Base-by-base conservation (phyloP, 2,888 invertebrate species). In the Nysson spinosus region DNA sequence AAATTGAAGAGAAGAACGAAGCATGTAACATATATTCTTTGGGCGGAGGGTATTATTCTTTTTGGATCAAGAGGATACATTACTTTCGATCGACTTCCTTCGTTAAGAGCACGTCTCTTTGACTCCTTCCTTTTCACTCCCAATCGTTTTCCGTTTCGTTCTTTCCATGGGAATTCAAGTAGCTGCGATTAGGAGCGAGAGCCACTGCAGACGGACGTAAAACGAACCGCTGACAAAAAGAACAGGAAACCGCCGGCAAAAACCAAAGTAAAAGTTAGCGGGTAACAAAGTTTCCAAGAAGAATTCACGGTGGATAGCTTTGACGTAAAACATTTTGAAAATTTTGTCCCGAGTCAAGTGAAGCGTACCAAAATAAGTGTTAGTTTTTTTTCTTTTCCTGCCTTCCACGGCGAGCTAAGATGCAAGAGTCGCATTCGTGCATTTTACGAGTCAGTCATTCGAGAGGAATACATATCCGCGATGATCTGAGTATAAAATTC, bases 91-190 rank as follows among this genome's bases (percentile, higher is more conserved):
- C 65, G 57, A 69, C 55, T 51, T 43, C 43, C 39, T 58, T 58
- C 62, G 70, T 61, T 58, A 51, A 32, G 32, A 26, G 40, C 37
- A 39, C 12, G 46, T 51, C 37, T 34, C 63, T 71, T 71, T 67
- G 70, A 51, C 51, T 58, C 30, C 46, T 30, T 52, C 39, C 22
- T 43, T 46, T 34, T 26, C 26, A 26, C 22, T 16, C 37, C 26
- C n/a, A n/a, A n/a, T 42, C 54, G 32, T 40, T 28, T n/a, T 34
- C 30, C 28, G 32, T 1, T 34, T 6, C 17, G 4, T 28, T 67
- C 46, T 55, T 46, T 55, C 60, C 64, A 30, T 37, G 20, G 39
- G 17, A 52, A 32, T 7, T 39, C 26, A 43, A 7, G n/a, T n/a
- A 28, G 26, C 20, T 35, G 26, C 37, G 43, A 44, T 35, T 20